Percentiles rank a stretch among this genome's conserved stretches.
Conservation (phyloP, 2,797 vertebrate genomes). For the Channa striata region DNA sequence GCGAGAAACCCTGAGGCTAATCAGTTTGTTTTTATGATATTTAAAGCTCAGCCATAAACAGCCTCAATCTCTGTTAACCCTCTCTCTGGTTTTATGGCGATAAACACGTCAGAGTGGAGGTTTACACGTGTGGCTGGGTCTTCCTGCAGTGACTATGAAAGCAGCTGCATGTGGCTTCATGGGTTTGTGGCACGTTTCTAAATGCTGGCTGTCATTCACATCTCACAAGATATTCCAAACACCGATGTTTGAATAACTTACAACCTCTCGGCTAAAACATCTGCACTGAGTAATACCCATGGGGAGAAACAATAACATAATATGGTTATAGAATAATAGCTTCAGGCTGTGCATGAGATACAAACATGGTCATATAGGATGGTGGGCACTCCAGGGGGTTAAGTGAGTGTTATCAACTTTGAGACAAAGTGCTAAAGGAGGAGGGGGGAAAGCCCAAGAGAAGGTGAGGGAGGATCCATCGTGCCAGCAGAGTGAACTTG, state of each 20-base stretch:
- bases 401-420: constrained; percentile 64
- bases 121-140: constrained; percentile 47
- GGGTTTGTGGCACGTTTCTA: constrained; percentile 25
- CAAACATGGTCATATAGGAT: constrained; percentile 62
- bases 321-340: constrained; percentile 65
- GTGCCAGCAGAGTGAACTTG: background rate
- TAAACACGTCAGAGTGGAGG: constrained; percentile 39
- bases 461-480: constrained; percentile 21
- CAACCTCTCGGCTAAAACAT: constrained; percentile 68
- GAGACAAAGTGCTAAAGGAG: constrained; percentile 32
- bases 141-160: constrained; percentile 49
- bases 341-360: constrained; percentile 66
- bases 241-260: constrained; percentile 73
- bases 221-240: constrained; percentile 55
- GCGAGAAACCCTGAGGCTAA: constrained; percentile 36
- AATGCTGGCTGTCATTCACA: constrained; percentile 52
- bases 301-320: constrained; percentile 59
- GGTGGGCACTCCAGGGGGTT: constrained; percentile 57
- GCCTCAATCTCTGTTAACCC: constrained; percentile 51
- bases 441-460: constrained; percentile 32
- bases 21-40: constrained; percentile 53
- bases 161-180: constrained; percentile 34
- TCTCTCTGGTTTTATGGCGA: constrained; percentile 46
- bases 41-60: constrained; percentile 43
- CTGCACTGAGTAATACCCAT: constrained; percentile 52